Evolutionary conservation across 2,113 vertebrate species (phyloP).

Genomic region (Tauraco erythrolophus): DNA sequence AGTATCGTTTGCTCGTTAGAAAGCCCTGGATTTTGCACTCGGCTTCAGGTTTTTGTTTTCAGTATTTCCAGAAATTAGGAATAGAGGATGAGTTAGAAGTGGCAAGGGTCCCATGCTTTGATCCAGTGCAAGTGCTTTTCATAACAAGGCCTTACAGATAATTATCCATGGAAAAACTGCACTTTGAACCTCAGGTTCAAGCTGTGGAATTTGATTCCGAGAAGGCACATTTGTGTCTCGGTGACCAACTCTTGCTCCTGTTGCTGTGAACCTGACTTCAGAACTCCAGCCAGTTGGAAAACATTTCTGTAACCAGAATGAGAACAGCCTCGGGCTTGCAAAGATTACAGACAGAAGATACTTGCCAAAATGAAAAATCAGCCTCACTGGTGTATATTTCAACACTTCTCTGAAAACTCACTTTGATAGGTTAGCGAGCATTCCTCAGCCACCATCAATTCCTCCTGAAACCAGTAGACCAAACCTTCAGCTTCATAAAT

Average conservation of each 20-base stretch:
- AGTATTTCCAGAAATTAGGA: neutral
- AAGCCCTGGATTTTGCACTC: neutral
- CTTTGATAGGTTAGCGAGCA: neutral
- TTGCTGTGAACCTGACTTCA: constrained; percentile 31
- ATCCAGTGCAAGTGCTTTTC: neutral
- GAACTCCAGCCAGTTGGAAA: constrained; percentile 22
- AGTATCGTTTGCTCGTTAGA: neutral
- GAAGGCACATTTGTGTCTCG: neutral
- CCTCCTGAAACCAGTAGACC: neutral
- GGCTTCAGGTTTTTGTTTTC: neutral
- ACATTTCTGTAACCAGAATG: neutral
- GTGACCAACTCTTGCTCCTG: neutral
- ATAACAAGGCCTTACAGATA: neutral
- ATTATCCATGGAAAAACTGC: neutral
- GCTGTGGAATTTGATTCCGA: constrained; percentile 1
- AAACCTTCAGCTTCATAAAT: neutral
- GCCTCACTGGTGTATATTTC: neutral
- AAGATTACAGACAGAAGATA: neutral
- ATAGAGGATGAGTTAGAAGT: neutral
- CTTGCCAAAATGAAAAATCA: constrained; percentile 13
- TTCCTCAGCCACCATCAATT: neutral
- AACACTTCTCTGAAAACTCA: neutral
- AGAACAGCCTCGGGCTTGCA: constrained; percentile 17
- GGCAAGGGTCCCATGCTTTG: neutral
- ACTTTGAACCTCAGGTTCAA: neutral